Evolutionary conservation across 2,888 invertebrate species (phyloP).

Genomic region (Xestia rhomboidea): DNA sequence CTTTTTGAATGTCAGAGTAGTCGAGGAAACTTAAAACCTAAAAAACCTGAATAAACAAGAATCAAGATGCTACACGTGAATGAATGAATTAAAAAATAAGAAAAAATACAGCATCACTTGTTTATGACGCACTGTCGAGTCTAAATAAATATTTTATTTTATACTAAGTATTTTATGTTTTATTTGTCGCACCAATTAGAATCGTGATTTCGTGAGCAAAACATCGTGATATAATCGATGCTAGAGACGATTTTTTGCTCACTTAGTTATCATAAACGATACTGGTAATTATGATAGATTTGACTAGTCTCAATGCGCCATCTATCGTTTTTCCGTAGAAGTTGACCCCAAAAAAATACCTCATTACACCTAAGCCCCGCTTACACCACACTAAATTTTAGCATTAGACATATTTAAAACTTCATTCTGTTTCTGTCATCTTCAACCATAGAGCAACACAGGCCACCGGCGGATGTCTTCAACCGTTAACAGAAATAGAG

Average conservation of each 20-base stretch:
- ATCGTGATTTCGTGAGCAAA: neutral
- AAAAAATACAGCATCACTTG: neutral
- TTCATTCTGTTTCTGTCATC: neutral
- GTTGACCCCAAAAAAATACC: too few species aligned
- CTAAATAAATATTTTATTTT: neutral
- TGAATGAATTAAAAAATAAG: neutral
- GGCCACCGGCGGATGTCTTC: too few species aligned
- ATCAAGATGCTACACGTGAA: constrained; percentile 11
- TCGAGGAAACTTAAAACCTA: constrained; percentile 25
- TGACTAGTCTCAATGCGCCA: neutral
- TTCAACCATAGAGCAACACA: too few species aligned
- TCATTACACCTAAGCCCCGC: neutral
- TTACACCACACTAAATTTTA: neutral
- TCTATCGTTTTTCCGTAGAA: too few species aligned
- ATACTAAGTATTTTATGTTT: neutral
- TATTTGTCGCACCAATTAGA: neutral
- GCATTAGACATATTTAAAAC: neutral
- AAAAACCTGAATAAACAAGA: constrained; percentile 18
- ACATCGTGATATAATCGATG: constrained; percentile 5
- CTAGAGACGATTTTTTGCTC: neutral
- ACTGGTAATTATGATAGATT: constrained; percentile 14
- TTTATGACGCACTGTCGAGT: neutral
- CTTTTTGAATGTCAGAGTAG: constrained; percentile 13
- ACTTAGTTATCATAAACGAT: neutral
- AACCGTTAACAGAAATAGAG: neutral